Conservation (phyloP, 1,140 invertebrate species). For the Scylla paramamosain region DNA sequence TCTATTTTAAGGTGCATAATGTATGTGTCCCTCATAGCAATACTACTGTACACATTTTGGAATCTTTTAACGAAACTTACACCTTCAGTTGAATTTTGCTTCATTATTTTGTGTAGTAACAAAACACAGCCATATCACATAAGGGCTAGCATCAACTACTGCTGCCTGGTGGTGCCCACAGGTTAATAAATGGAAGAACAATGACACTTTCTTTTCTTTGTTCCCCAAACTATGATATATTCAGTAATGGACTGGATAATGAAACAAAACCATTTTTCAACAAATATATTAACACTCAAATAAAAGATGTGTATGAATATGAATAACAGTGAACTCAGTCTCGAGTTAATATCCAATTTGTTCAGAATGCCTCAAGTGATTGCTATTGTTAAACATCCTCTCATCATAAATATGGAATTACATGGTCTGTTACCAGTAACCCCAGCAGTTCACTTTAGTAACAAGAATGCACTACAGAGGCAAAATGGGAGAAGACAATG, state of each 20-base stretch:
- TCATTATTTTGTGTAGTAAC: not conserved
- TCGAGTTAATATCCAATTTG: too few species aligned
- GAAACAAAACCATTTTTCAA: not conserved
- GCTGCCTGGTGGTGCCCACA: conserved; percentile 53
- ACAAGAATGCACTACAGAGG: too few species aligned
- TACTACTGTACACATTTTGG: not conserved
- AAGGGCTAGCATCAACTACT: conserved; percentile 31
- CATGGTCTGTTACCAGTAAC: too few species aligned
- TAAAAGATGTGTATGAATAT: too few species aligned
- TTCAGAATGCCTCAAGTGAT: too few species aligned
- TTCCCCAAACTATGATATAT: not conserved
- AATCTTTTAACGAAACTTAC: not conserved
- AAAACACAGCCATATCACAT: not conserved
- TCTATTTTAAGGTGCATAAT: not conserved
- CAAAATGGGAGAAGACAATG: too few species aligned
- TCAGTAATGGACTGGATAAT: not conserved
- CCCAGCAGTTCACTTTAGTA: too few species aligned
- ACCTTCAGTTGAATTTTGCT: not conserved
- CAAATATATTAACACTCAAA: not conserved
- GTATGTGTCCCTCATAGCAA: conserved; percentile 36
- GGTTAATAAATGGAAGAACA: conserved; percentile 66
- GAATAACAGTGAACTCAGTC: too few species aligned
- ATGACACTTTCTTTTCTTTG: conserved; percentile 13
- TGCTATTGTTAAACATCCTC: too few species aligned
- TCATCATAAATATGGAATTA: too few species aligned